Evolutionary conservation across 2,797 vertebrate genomes (phyloP).

Genomic region (Ambastaia sidthimunki): DNA sequence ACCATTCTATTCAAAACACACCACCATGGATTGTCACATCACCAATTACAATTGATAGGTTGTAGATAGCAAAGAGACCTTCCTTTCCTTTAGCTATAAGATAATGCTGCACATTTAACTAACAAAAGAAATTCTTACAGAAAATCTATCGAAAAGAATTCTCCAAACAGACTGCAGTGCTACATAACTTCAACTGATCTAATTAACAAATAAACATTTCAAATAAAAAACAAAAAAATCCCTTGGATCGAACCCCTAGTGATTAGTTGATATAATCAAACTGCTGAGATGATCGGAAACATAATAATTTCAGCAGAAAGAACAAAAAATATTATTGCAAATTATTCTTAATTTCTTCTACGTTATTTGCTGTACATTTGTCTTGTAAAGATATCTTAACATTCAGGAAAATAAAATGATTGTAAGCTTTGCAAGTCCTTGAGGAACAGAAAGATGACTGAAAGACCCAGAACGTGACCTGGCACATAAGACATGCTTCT

Average conservation of each 20-base stretch:
- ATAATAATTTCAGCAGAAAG: too few relatives aligned
- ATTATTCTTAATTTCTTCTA: too few relatives aligned
- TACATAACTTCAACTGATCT: conserved; percentile 15
- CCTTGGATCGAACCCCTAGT: conserved; percentile 37
- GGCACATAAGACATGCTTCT: neutral
- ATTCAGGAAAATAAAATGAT: too few relatives aligned
- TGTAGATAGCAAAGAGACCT: conserved; percentile 33
- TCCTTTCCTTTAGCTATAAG: conserved; percentile 43
- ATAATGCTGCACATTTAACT: conserved; percentile 40
- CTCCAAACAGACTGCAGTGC: conserved; percentile 3
- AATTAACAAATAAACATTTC: conserved; percentile 32
- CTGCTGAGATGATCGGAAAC: too few relatives aligned
- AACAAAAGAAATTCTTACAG: conserved; percentile 9
- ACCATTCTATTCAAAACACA: conserved; percentile 34
- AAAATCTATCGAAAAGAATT: conserved; percentile 14
- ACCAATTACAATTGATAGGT: conserved; percentile 44
- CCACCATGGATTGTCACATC: conserved; percentile 13
- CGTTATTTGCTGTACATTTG: too few relatives aligned
- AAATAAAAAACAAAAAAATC: conserved; percentile 10
- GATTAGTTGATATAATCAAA: conserved; percentile 41
- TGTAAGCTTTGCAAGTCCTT: too few relatives aligned
- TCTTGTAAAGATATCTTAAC: too few relatives aligned
- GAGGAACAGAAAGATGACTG: conserved; percentile 8
- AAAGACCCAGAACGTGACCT: conserved; percentile 24
- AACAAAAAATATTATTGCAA: too few relatives aligned